Base-by-base conservation (phyloP, 2,888 invertebrate species). In the Tholera decimalis region DNA sequence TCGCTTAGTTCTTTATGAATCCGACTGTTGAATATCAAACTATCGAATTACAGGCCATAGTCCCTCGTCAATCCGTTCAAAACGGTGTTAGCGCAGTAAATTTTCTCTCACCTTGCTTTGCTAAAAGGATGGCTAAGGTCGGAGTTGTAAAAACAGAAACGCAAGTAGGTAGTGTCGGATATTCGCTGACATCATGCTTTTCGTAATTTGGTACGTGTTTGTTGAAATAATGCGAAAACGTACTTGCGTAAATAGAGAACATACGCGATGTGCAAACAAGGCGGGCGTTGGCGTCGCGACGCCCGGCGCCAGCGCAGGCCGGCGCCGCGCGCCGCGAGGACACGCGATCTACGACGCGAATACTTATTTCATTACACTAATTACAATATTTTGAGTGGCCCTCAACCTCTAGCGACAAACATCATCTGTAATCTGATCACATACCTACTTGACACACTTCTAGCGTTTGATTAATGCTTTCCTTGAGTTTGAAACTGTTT, bases 211-310 rank as follows among this genome's bases (percentile, higher is more conserved):
- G 83, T 85, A 85, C 81, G 81, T 90, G 88, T 89, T 91, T 91
- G 88, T 88, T 86, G 86, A 86, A 89, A 91, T 90, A 90, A 89
- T 89, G 86, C 80, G 88, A 90, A 90, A 89, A 89, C 84, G 88
- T 89, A 88, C 87, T 89, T 90, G 89, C 89, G 92, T 92, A 93
- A 93, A 93, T 92, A 92, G 92, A 88, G 91, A 90, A 91, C 89
- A 90, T 89, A 89, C 87, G 90, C 87, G 90, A 86, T 86, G 89
- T 87, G 89, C 91, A 92, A 93, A 93, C 92, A 93, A 86, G 85
- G 83, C 81, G 80, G 83, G 84, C 80, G 79, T 81, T 81, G 84
- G 82, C 90, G 92, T 87, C 92, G 91, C 90, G 92, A 83, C 93
- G 93, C 73, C 79, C 78, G 81, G 81, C 85, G 84, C 82, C 85